Base-by-base conservation (phyloP, 2,888 invertebrate species). In the Alsophila aescularia region DNA sequence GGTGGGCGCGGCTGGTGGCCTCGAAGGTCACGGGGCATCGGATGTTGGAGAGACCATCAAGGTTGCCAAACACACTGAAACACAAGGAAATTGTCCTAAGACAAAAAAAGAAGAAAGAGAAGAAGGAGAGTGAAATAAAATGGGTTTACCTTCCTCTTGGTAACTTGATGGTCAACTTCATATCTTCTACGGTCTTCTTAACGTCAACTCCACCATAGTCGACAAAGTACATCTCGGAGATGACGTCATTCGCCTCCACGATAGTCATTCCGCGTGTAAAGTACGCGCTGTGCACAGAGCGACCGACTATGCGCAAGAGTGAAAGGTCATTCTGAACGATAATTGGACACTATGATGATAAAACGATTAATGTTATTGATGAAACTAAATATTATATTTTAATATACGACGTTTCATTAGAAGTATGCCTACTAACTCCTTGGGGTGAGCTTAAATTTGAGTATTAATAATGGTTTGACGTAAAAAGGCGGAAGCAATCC, bases 21-120 rank as follows among this genome's bases (percentile, higher is more conserved):
- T 72, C 72, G 12, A 85, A 67, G 0, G 71, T 66, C 16, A 73
- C 60, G 0, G 78, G 70, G 8, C 75, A 77, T 8, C 81, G 71
- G 13, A 73, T 62, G 0, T 76, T 70, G 0, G 54, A 8, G 0
- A 58, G 53, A 0, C 71, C 73, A 15, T 79, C 77, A 42, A 89
- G 58, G 62, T 88, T 87, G 2, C 89, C 89, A 50, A 88, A 87
- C 8, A 89, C 75, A 51, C 89, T 88, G 66, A 6, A 52, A 49
- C 1, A 48, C n/a, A n/a, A n/a, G n/a, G n/a, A n/a, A 24, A 40
- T 29, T 27, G 2, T 27, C 7, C 27, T 6, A 5, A 5, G 3
- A 6, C 6, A 21, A 5, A 21, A 21, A 21, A 3, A 5, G 4
- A 5, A 5, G 3, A 21, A 5, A 5, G 21, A 21, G 27, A 27